phyloP scores from a whole-genome alignment of 2,888 invertebrate genomes.

The Anoplius nigerrimus region DNA sequence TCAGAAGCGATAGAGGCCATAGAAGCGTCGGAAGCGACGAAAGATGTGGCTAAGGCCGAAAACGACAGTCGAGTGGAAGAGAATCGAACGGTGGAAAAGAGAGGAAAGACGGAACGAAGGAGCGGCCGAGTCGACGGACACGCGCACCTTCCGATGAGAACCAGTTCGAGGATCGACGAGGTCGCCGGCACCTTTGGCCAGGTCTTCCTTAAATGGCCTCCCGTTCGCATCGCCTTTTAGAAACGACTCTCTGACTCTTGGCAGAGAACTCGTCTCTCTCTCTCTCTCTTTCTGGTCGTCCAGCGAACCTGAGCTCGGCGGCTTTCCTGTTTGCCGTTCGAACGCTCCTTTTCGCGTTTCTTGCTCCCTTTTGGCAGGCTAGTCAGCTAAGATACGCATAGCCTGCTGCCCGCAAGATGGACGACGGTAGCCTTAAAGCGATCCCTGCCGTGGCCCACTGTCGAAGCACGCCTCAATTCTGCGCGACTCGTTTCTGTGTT shows the following conservation, averaged over 20 bases:
- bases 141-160: constrained; percentile 16
- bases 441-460: no score
- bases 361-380: constrained; percentile 12
- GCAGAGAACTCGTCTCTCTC: constrained; percentile 41
- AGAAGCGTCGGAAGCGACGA: constrained; percentile 41
- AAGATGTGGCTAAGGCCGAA: no score
- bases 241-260: constrained; percentile 42
- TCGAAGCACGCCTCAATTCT: no score
- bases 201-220: constrained; percentile 70
- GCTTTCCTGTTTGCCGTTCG: constrained; percentile 40
- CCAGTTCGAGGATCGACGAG: constrained; percentile 55
- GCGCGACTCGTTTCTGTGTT: no score
- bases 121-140: no score
- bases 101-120: not conserved
- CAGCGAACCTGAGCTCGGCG: constrained; percentile 24
- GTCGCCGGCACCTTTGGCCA: constrained; percentile 58
- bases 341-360: constrained; percentile 5
- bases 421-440: no score
- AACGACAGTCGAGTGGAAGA: no score
- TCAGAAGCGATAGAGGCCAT: constrained; percentile 35
- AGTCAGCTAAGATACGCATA: no score
- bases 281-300: not conserved
- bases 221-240: constrained; percentile 67
- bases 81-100: no score
- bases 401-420: no score